Evolutionary conservation across 2,888 invertebrate species (phyloP).

Genomic region (Lepetodrilus schrolli): DNA sequence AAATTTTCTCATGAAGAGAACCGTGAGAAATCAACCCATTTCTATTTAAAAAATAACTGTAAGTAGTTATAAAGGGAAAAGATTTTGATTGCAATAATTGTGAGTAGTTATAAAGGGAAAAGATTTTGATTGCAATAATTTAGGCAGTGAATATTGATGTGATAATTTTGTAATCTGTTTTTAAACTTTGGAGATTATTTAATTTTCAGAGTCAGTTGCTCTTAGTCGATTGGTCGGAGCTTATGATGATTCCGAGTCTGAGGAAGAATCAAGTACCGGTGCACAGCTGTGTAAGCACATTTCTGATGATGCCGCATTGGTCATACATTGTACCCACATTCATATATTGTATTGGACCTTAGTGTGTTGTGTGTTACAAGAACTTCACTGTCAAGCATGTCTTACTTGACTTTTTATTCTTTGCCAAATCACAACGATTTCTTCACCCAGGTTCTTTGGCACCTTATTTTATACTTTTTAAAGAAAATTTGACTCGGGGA

Average conservation of each 20-base stretch:
- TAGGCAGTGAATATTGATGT: neutral
- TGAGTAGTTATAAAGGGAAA: neutral
- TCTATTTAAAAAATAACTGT: too few species aligned
- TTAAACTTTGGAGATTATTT: neutral
- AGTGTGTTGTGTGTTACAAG: neutral
- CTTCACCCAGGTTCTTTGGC: too few species aligned
- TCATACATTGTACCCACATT: neutral
- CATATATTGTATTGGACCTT: neutral
- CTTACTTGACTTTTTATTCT: too few species aligned
- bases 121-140: neutral
- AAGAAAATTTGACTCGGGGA: too few species aligned
- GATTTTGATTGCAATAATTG: neutral
- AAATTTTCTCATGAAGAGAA: neutral
- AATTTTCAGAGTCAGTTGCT: neutral
- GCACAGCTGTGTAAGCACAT: neutral
- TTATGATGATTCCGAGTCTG: slow-evolving; percentile 18
- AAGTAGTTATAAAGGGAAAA: neutral
- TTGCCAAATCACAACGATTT: too few species aligned
- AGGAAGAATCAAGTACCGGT: neutral
- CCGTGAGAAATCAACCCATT: too few species aligned
- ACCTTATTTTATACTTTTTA: too few species aligned
- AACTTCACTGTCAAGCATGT: too few species aligned
- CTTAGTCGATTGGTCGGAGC: slow-evolving; percentile 10
- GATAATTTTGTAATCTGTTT: too few species aligned
- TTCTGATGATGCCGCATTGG: neutral